Evolutionary conservation across 2,113 vertebrate species (phyloP), one percentile per base, ranked within the genome.

Genomic region (Podilymbus podiceps): DNA sequence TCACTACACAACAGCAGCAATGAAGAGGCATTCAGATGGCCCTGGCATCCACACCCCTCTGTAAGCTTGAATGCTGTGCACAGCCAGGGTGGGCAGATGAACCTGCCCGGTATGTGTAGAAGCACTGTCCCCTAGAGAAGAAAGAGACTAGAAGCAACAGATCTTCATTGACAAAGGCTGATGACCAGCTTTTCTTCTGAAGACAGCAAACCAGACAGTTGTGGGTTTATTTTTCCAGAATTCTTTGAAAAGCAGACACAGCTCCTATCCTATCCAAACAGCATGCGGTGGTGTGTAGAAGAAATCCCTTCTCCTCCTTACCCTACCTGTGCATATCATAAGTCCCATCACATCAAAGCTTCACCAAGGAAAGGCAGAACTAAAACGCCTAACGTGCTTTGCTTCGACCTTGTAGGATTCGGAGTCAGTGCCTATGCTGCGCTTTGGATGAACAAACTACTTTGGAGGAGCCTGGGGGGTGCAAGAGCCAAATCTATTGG

Each of bases 271-370:
- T 69, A 68, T 11, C 53, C 35, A 75, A 85, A 85, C 11, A 67
- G 23, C 15, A 59, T 0, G 1, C 11, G 44, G 44, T 2, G 3
- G 11, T 2, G 1, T 8, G 19, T 15, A 13, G 47, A 44, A 74
- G 47, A 82, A 67, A 89, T 8, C 16, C 20, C 17, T 85, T 52
- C 30, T 75, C 30, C 31, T 89, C 18, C n/a, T 17, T 19, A 58
- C 2, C 12, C 5, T 4, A 72, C 4, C 9, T 17, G 10, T 46
- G 47, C 4, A 5, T 10, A 76, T 28, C 21, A 44, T 5, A 82
- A 35, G 16, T 58, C 25, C 15, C 13, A 9, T 14, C 52, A 85
- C 0, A 3, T 30, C 20, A 50, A 33, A 30, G 20, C 18, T 72
- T 82, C 44, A 75, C 11, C 15, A 67, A 22, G 2, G 5, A 35